Conservation (phyloP, 53 echinoderm and acorn worm genomes). For the Antedon mediterranea region DNA sequence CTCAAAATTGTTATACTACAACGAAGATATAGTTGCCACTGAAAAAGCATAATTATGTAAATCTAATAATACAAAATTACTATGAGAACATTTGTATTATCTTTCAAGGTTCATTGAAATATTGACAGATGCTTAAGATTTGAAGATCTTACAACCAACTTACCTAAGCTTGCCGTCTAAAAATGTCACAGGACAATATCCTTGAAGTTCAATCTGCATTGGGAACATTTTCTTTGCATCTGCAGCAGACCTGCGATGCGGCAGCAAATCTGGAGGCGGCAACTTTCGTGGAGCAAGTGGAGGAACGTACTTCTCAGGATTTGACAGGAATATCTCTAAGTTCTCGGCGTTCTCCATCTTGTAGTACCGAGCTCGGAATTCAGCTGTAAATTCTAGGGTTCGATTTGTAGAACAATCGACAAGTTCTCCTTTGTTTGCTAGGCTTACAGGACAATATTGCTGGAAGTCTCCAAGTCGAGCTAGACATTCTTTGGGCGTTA, state of each 20-base stretch:
- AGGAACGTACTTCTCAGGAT: slow-evolving; percentile 78
- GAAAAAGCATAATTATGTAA: too few relatives aligned
- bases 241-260: slow-evolving; percentile 51
- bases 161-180: slow-evolving; percentile 91
- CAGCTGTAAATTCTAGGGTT: slow-evolving; percentile 60
- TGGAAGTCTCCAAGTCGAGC: slow-evolving; percentile 84
- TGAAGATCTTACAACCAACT: too few relatives aligned
- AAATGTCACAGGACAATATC: slow-evolving; percentile 91
- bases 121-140: too few relatives aligned
- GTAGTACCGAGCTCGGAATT: slow-evolving; percentile 89
- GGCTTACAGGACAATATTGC: slow-evolving; percentile 96
- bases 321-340: slow-evolving; percentile 53
- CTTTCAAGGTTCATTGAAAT: too few relatives aligned
- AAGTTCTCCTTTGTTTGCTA: slow-evolving; percentile 66
- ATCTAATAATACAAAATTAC: too few relatives aligned
- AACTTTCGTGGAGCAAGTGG: slow-evolving; percentile 78
- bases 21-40: too few relatives aligned
- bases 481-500: slow-evolving; percentile 85
- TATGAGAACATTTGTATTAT: too few relatives aligned
- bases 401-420: slow-evolving; percentile 79
- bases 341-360: slow-evolving; percentile 58
- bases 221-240: slow-evolving; percentile 96
- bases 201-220: slow-evolving; percentile 82
- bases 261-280: slow-evolving; percentile 56
- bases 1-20: too few relatives aligned